Evolutionary conservation across 2,113 vertebrate species (phyloP), one percentile per base, ranked within the genome.

Genomic region (Rhynchopsitta pachyrhyncha): DNA sequence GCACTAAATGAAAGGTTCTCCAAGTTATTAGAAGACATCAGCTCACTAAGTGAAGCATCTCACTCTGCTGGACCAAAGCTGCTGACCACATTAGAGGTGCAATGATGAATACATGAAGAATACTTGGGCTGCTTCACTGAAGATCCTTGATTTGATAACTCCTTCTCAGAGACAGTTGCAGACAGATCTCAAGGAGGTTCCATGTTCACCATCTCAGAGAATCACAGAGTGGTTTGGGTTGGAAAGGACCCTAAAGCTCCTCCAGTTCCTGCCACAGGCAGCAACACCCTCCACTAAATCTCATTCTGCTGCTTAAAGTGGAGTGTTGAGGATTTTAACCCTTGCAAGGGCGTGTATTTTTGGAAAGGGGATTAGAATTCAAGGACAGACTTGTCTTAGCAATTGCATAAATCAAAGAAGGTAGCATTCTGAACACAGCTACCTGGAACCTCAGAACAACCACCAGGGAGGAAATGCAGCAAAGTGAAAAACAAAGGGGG

Each of bases 401-500:
- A 23, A n/a, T 55, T 12, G 7, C 59, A 53, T 6, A 44, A 10
- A 79, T 37, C n/a, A 66, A 41, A 90, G 68, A 44, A 20, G 7
- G 0, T 6, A 75, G 35, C 24, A 0, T 28, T 44, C 20, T 9
- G 31, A 67, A 59, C 33, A 31, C n/a, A 78, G 10, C 47, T 52
- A 29, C 27, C 53, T 25, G 27, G 33, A 81, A 53, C 46, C 64
- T 39, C 25, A 3, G 47, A 85, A 33, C 5, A 47, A 44, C 7
- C 42, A 1, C 11, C 2, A 18, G 35, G 37, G 39, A 92, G 50
- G 18, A 88, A 81, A 39, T 9, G 7, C 63, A 13, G 47, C 57
- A 11, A 24, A 0, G 5, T 0, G 2, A 29, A 0, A 28, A 70
- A 66, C 0, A 0, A 7, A 52, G 39, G 23, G 0, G 25, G 37